Percentiles rank a stretch among this genome's conserved stretches.
Conservation (phyloP, 23 tunicate species). For the Pegea sp. region DNA sequence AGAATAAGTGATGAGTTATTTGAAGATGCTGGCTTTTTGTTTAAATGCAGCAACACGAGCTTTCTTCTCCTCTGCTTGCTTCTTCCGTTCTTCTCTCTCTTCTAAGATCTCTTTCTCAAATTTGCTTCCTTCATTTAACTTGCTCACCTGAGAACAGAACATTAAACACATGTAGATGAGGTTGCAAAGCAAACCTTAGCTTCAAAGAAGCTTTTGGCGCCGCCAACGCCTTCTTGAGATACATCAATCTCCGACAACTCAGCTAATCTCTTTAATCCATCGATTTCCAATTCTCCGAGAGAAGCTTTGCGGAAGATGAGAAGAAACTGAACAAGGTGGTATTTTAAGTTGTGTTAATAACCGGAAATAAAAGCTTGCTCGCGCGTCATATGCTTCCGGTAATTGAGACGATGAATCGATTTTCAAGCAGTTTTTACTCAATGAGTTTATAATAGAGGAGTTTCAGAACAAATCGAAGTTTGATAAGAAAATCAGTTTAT, state of each 20-base stretch:
- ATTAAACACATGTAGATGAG: neutral
- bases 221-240: slow-evolving; percentile 66
- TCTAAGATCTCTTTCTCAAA: slow-evolving; percentile 61
- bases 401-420: too few relatives aligned
- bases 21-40: slow-evolving; percentile 58
- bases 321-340: slow-evolving; percentile 27
- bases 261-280: slow-evolving; percentile 55
- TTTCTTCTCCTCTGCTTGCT: slow-evolving; percentile 50
- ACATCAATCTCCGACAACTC: slow-evolving; percentile 70
- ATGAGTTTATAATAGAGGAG: too few relatives aligned
- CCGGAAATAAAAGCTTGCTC: too few relatives aligned
- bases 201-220: slow-evolving; percentile 93
- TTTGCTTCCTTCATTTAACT: slow-evolving; percentile 24
- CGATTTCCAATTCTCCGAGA: slow-evolving; percentile 35
- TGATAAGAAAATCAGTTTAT: too few relatives aligned
- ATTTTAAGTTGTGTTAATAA: too few relatives aligned
- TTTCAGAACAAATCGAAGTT: too few relatives aligned
- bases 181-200: slow-evolving; percentile 35
- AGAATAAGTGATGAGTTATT: too few relatives aligned
- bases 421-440: too few relatives aligned
- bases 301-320: slow-evolving; percentile 68
- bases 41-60: slow-evolving; percentile 33
- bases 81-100: slow-evolving; percentile 48
- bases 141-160: slow-evolving; percentile 17
- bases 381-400: too few relatives aligned